These are phyloP conservation scores for Passer domesticus DNA, from an alignment of 2,113 vertebrate genomes.

Conservation along the genomic window DNA sequence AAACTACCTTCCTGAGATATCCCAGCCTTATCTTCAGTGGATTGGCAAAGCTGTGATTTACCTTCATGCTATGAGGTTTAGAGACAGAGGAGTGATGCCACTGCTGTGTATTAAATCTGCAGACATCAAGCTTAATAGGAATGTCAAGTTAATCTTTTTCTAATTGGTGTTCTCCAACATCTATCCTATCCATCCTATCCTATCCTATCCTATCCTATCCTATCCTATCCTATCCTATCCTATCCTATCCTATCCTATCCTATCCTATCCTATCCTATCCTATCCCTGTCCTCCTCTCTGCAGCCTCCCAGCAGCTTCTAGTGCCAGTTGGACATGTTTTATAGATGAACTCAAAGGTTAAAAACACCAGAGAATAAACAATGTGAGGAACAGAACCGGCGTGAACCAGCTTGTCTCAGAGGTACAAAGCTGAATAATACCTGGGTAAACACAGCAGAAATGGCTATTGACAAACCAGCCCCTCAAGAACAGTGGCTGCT, in stretches of 20 bases:
- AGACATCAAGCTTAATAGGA: neutral
- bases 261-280: neutral
- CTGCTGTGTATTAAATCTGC: neutral
- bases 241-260: neutral
- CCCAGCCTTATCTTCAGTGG: neutral
- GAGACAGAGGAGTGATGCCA: neutral
- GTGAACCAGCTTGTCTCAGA: neutral
- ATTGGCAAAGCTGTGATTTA: neutral
- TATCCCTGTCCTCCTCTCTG: neutral
- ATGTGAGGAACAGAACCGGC: neutral
- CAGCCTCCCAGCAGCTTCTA: neutral
- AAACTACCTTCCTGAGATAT: neutral
- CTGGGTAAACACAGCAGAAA: conserved; percentile 7
- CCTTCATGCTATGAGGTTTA: neutral
- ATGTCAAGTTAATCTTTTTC: neutral
- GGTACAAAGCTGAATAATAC: neutral
- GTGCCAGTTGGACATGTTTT: neutral
- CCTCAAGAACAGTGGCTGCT: neutral
- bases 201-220: neutral
- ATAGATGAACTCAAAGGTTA: neutral
- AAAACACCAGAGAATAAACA: neutral
- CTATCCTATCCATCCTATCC: neutral
- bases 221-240: no score
- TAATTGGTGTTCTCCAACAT: neutral
- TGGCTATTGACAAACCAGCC: neutral